Conservation (phyloP, 2,888 invertebrate genomes). For the Apamea sordens region DNA sequence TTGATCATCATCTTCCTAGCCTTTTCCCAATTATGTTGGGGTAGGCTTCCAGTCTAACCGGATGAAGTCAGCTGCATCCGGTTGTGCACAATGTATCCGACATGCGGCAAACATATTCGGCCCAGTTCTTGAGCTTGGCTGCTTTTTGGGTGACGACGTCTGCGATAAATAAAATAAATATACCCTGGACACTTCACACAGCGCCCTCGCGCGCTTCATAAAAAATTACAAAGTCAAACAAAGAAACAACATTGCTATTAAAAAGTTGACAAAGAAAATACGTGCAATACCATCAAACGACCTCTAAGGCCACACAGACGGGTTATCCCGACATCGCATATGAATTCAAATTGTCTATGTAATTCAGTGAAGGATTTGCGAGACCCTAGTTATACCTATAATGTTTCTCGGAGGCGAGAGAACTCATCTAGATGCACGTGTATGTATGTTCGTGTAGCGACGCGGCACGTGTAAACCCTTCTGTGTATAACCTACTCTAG, state of each 20-base stretch:
- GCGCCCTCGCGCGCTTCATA: too few species aligned
- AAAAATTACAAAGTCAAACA: neutral
- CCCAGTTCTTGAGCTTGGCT: too few species aligned
- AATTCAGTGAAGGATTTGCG: slow-evolving; percentile 27
- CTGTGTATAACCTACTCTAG: neutral
- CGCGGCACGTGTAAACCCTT: slow-evolving; percentile 37
- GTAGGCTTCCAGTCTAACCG: too few species aligned
- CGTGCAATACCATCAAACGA: slow-evolving; percentile 40
- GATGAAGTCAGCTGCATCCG: too few species aligned
- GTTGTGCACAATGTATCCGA: too few species aligned
- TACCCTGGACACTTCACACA: too few species aligned
- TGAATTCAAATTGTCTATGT: slow-evolving; percentile 41
- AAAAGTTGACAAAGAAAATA: slow-evolving; percentile 41
- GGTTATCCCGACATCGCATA: slow-evolving; percentile 47
- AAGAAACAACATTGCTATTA: slow-evolving; percentile 17
- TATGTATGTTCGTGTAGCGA: neutral
- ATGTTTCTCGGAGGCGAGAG: slow-evolving; percentile 5
- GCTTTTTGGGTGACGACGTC: too few species aligned
- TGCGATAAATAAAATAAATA: too few species aligned
- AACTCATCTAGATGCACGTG: slow-evolving; percentile 2
- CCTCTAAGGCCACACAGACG: slow-evolving; percentile 41
- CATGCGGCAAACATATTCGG: too few species aligned
- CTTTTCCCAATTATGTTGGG: too few species aligned
- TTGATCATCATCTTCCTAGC: too few species aligned
- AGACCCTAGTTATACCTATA: slow-evolving; percentile 16